Percentiles rank a stretch among this genome's conserved stretches.
phyloP scores from a whole-genome alignment of 2,888 invertebrate species.

The Tiphia femorata region DNA sequence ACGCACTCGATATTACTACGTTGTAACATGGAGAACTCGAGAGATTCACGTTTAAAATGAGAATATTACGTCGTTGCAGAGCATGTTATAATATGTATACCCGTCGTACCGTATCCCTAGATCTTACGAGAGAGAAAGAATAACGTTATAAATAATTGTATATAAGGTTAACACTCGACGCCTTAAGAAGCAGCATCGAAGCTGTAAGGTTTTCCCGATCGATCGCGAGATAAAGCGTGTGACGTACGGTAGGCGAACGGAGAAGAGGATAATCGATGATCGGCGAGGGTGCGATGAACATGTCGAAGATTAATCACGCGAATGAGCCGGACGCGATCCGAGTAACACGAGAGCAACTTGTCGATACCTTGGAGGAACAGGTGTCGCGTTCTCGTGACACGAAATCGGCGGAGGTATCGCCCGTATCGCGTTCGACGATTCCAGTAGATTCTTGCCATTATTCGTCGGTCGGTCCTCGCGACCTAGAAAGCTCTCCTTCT shows the following conservation, averaged over 20 bases:
- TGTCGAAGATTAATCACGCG: too few relatives aligned
- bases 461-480: constrained; percentile 26
- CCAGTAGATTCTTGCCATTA: constrained; percentile 58
- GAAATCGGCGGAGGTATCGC: constrained; percentile 36
- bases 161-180: constrained; percentile 29
- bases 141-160: constrained; percentile 38
- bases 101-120: constrained; percentile 2
- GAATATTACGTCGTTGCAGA: constrained; percentile 40
- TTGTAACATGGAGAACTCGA: constrained; percentile 46
- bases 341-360: too few relatives aligned
- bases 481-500: constrained; percentile 12
- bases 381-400: constrained; percentile 24
- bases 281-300: too few relatives aligned
- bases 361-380: constrained; percentile 22
- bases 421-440: constrained; percentile 35
- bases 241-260: background rate
- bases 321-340: too few relatives aligned
- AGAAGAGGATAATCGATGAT: background rate
- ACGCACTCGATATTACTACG: constrained; percentile 28
- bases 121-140: constrained; percentile 5
- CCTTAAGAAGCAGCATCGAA: constrained; percentile 10
- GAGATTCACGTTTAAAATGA: constrained; percentile 44
- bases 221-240: background rate
- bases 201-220: too few relatives aligned
- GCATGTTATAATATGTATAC: constrained; percentile 7